Percentiles rank a stretch among this genome's conserved stretches.
Conservation (phyloP, 2,888 invertebrate genomes). For the Drosophila subsilvestris region DNA sequence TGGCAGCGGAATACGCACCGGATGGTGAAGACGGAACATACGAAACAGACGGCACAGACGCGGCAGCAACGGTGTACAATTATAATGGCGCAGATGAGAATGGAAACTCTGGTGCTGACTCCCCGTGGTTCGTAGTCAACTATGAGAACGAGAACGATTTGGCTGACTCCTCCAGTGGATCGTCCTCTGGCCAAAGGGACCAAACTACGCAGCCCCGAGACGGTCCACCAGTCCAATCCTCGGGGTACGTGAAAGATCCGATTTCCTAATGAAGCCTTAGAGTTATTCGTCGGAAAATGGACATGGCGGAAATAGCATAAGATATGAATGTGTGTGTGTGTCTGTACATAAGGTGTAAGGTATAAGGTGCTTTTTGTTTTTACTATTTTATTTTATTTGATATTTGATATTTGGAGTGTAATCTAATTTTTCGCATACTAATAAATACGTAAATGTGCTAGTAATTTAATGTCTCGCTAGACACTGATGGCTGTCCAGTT, state of each 20-base stretch:
- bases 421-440: background rate
- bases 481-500: too few relatives aligned
- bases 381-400: background rate
- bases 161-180: conserved; percentile 1
- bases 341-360: background rate
- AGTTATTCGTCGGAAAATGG: too few relatives aligned
- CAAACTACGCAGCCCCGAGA: background rate
- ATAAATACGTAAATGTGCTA: background rate
- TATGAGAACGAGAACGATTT: conserved; percentile 25
- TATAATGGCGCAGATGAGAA: background rate
- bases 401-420: background rate
- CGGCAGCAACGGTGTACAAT: background rate
- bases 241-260: background rate
- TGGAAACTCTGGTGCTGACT: background rate
- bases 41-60: conserved; percentile 1
- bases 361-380: conserved; percentile 8
- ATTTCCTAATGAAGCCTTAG: background rate
- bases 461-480: too few relatives aligned
- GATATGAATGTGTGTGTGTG: background rate
- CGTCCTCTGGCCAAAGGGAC: background rate
- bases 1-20: background rate
- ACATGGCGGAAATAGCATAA: background rate
- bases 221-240: background rate
- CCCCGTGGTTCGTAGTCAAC: conserved; percentile 36
- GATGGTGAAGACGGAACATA: conserved; percentile 9